Conservation (phyloP, 1,140 invertebrate species). For the Dreissena rostriformis region DNA sequence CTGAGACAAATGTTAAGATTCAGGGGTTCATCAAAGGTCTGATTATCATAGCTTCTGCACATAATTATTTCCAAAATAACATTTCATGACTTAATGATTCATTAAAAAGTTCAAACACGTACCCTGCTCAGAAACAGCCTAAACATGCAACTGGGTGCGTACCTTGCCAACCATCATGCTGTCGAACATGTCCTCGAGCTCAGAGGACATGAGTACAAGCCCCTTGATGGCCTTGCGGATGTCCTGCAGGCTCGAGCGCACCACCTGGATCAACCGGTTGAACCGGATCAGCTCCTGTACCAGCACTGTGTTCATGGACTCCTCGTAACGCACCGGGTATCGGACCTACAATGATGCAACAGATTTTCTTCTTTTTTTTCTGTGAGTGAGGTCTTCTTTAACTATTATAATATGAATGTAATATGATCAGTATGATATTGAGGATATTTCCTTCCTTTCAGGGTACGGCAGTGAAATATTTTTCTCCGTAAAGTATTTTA, state of each 20-base stretch:
- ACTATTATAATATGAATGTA: too few relatives aligned
- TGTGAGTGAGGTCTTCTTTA: too few relatives aligned
- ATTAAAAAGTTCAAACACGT: too few relatives aligned
- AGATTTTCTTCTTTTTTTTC: too few relatives aligned
- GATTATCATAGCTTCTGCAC: too few relatives aligned
- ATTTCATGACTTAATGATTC: too few relatives aligned
- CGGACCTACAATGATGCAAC: constrained; percentile 68
- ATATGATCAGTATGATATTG: background rate
- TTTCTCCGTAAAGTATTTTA: too few relatives aligned
- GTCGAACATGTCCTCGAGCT: constrained; percentile 81
- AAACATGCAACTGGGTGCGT: background rate
- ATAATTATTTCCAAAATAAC: too few relatives aligned
- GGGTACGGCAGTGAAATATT: too few relatives aligned
- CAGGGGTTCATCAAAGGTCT: too few relatives aligned
- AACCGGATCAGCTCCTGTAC: constrained; percentile 81
- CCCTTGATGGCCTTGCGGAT: constrained; percentile 81
- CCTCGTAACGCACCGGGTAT: constrained; percentile 80
- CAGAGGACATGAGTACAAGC: constrained; percentile 79
- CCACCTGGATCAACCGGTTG: constrained; percentile 79
- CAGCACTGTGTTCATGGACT: constrained; percentile 82
- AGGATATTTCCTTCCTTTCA: background rate
- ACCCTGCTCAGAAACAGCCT: too few relatives aligned
- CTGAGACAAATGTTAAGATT: too few relatives aligned
- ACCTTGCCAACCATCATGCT: constrained; percentile 83
- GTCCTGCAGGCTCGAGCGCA: constrained; percentile 77